phyloP scores from a whole-genome alignment of 64 coral and sea anemone species.

The Catalaphyllia jardinei region DNA sequence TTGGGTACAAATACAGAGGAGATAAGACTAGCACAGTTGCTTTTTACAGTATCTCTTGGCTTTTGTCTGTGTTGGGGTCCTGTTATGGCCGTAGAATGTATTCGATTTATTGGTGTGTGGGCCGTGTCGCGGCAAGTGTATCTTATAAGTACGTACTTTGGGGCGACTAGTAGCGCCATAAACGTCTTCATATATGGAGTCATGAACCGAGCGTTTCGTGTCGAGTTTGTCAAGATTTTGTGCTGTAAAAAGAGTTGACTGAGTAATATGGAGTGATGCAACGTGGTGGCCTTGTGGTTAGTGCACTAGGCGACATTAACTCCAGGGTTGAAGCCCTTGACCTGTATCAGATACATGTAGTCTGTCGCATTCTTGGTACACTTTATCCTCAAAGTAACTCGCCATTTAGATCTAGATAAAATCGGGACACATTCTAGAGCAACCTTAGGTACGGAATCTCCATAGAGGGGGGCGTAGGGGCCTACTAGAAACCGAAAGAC shows the following conservation, averaged over 20 bases:
- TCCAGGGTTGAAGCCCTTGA: no score
- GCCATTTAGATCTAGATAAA: no score
- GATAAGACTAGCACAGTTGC: constrained; percentile 46
- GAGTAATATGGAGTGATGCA: not conserved
- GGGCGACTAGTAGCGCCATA: constrained; percentile 53
- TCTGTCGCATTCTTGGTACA: no score
- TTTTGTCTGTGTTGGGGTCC: constrained; percentile 65
- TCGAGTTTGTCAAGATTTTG: constrained; percentile 68
- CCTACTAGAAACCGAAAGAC: no score
- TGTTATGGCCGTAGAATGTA: constrained; percentile 51
- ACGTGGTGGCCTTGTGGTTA: not conserved
- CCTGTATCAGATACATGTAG: no score
- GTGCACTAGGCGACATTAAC: no score
- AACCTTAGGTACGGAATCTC: no score
- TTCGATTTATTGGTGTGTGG: constrained; percentile 34
- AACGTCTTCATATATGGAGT: constrained; percentile 74
- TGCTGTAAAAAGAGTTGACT: constrained; percentile 32
- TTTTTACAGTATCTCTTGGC: constrained; percentile 44
- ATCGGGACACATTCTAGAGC: no score
- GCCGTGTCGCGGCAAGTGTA: constrained; percentile 31
- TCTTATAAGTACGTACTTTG: constrained; percentile 50
- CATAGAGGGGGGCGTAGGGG: no score
- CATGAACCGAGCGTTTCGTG: constrained; percentile 64
- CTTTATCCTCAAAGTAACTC: no score
- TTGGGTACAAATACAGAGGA: constrained; percentile 22